phyloP scores from a whole-genome alignment of 2,888 invertebrate genomes.

The Blastobasis lacticolella region DNA sequence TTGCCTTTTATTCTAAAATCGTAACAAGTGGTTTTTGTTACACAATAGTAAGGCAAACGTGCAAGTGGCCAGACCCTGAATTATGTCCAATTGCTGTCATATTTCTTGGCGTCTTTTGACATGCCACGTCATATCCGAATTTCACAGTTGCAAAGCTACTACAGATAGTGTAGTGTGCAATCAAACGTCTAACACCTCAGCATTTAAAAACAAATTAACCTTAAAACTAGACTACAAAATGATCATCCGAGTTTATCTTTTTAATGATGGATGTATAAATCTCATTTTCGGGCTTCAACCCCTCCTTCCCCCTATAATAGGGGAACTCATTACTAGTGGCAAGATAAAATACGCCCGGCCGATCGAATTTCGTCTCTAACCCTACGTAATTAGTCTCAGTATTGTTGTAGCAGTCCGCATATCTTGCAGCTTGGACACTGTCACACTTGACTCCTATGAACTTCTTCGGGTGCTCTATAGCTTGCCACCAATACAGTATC shows the following conservation, averaged over 20 bases:
- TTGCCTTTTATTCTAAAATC: too few relatives aligned
- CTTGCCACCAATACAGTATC: slow-evolving; percentile 56
- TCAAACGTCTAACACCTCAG: too few relatives aligned
- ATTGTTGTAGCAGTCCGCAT: slow-evolving; percentile 49
- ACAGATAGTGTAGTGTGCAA: too few relatives aligned
- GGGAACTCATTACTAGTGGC: slow-evolving; percentile 54
- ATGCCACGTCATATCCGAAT: too few relatives aligned
- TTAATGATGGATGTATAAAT: slow-evolving; percentile 38
- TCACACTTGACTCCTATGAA: slow-evolving; percentile 52
- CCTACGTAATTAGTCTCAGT: slow-evolving; percentile 46
- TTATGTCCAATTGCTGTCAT: too few relatives aligned
- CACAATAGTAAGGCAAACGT: too few relatives aligned
- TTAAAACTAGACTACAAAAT: slow-evolving; percentile 26
- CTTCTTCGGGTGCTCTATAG: slow-evolving; percentile 54
- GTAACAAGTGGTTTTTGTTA: too few relatives aligned
- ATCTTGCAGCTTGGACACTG: slow-evolving; percentile 50
- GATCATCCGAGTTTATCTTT: slow-evolving; percentile 43
- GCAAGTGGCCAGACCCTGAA: too few relatives aligned
- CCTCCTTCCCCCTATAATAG: slow-evolving; percentile 49
- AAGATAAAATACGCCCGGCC: slow-evolving; percentile 51
- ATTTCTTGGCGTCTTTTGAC: too few relatives aligned
- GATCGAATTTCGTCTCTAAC: slow-evolving; percentile 42
- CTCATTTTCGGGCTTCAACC: slow-evolving; percentile 49
- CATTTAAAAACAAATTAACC: background rate
- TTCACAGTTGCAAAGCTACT: too few relatives aligned